Base-by-base conservation (phyloP, 2,113 vertebrate genomes). In the Lipophrys pholis region DNA sequence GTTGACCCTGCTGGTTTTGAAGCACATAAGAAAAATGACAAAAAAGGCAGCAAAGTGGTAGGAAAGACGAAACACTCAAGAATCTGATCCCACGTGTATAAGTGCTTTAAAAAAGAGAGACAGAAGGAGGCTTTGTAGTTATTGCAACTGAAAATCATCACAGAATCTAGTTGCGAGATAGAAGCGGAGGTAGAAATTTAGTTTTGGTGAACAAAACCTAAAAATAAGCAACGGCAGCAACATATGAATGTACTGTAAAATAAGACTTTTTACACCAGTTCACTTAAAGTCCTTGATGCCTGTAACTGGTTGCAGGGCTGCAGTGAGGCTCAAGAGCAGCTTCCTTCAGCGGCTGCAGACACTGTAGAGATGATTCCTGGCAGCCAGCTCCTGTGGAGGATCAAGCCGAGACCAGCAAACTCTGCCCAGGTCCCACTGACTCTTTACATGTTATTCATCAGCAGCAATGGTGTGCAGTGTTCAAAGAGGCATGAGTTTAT, bases 341-440 rank as follows among this genome's bases (percentile, higher is more conserved):
- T 94, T 87, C 95, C 95, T 0, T 58, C 96, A 76, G 95, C 94
- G 14, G 95, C 96, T 35, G 90, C 92, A 1, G 96, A 98, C 75
- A 96, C 95, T 0, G 94, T 99, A n/a, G 94, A 93, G 21, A 85
- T 96, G 64, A 96, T 99, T 83, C 96, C 98, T 9, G 97, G 97
- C 69, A 99, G 98, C 82, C 90, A 93, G 69, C 93, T 98, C 78
- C 93, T 99, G 14, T 99, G 98, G 97, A 96, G 94, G 72, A 97
- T 98, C 90, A 89, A 93, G 30, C 97, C 97, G 2, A 92, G 98
- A 81, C 98, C 97, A 41, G 85, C 94, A 14, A 99, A 99, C 71
- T 99, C 98, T 3, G 72, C 94, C 49, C 94, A 99, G 97, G 98
- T 99, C 11, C 58, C 58, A 35, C 48, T n/a, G 8, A 41, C 17